A percentile compares a stretch with the other conserved stretches of the same genome.
These are phyloP conservation scores for Brachynemurus nebulosus DNA, from an alignment of 2,888 invertebrate genomes.

Conservation along the genomic window DNA sequence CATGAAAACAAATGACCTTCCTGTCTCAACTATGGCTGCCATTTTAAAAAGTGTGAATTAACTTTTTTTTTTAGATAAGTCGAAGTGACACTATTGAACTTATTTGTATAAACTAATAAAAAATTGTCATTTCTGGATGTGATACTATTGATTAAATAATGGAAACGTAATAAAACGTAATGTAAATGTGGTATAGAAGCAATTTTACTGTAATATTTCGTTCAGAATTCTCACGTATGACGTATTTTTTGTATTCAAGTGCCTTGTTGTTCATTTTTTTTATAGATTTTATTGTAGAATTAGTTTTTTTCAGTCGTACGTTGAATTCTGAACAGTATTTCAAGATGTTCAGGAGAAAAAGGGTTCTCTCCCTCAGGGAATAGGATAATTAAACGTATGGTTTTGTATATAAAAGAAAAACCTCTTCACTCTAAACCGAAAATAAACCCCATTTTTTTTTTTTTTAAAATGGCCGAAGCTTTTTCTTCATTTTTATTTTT, in stretches of 20 bases:
- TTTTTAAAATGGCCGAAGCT: too few species aligned
- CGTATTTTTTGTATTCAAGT: background rate
- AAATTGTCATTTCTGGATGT: constrained; percentile 1
- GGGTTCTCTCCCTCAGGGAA: constrained; percentile 1
- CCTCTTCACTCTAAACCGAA: background rate
- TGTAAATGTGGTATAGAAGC: too few species aligned
- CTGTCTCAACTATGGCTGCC: too few species aligned
- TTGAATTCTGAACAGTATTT: background rate
- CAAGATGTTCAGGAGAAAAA: background rate
- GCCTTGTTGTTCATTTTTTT: background rate
- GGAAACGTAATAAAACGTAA: too few species aligned
- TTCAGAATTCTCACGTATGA: background rate
- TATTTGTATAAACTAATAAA: too few species aligned
- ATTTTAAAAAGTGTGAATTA: too few species aligned
- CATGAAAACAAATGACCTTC: constrained; percentile 44
- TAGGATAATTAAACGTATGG: background rate
- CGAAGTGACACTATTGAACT: too few species aligned
- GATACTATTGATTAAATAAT: background rate
- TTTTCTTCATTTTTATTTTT: too few species aligned
- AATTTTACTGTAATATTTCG: background rate
- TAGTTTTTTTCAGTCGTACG: background rate
- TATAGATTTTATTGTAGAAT: background rate
- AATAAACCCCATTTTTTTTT: constrained; percentile 1
- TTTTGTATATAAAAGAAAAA: background rate
- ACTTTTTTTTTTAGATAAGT: too few species aligned